Conservation (phyloP, 2,888 invertebrate genomes). For the Dolichopus griseipennis region DNA sequence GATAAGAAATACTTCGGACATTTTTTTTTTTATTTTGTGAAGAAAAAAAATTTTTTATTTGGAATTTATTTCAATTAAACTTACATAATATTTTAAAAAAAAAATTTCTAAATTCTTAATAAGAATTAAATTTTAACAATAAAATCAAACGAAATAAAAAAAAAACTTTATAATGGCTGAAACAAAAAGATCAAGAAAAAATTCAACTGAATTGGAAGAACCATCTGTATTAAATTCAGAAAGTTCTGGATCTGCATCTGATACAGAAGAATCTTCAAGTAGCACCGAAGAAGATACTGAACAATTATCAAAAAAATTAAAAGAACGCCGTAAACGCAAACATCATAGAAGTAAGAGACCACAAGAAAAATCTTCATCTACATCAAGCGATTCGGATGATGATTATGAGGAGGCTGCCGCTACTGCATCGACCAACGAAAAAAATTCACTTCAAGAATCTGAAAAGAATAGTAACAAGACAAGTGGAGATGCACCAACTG, state of each 20-base stretch:
- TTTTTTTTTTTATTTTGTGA: no score
- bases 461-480: not conserved
- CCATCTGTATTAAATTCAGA: not conserved
- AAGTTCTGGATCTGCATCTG: not conserved
- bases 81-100: no score
- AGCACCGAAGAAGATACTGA: not conserved
- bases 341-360: constrained; percentile 6
- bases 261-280: not conserved
- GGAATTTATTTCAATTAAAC: no score
- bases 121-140: not conserved
- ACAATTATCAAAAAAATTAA: not conserved
- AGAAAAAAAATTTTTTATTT: no score
- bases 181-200: not conserved
- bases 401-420: not conserved
- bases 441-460: not conserved
- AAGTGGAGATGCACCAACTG: not conserved
- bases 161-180: not conserved
- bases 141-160: not conserved
- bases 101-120: no score
- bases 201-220: not conserved
- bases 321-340: not conserved
- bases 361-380: not conserved
- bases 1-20: not conserved
- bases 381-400: not conserved
- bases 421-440: not conserved